These are phyloP conservation scores for Nymphalis io DNA, from an alignment of 1,140 invertebrate species.

Conservation along the genomic window DNA sequence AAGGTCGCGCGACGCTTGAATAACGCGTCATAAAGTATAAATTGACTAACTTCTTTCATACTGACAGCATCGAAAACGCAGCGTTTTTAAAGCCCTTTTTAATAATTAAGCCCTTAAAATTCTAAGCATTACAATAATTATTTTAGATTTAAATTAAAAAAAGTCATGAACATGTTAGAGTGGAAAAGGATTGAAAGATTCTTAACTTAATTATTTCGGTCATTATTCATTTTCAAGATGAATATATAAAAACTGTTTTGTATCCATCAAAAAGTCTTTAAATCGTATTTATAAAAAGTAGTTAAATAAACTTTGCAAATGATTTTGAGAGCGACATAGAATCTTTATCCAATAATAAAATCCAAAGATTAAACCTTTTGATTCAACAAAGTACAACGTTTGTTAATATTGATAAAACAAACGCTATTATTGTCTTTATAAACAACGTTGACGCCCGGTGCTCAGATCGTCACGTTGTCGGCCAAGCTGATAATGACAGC, in stretches of 20 bases:
- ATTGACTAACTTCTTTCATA: slow-evolving; percentile 18
- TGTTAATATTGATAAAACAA: neutral
- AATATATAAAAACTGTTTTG: no score
- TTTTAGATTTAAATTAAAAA: no score
- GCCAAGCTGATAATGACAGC: slow-evolving; percentile 47
- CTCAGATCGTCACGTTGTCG: slow-evolving; percentile 43
- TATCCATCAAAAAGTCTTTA: no score
- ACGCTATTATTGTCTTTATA: neutral
- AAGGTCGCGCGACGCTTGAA: slow-evolving; percentile 39
- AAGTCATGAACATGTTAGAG: no score
- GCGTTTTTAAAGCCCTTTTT: slow-evolving; percentile 23
- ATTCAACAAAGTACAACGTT: neutral
- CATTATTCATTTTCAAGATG: no score
- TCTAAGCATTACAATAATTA: neutral
- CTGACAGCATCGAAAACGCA: slow-evolving; percentile 6
- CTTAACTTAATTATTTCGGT: no score
- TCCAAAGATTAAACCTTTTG: neutral
- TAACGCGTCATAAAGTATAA: slow-evolving; percentile 30
- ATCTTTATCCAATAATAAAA: no score
- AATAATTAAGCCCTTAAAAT: no score
- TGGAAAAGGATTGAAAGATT: no score
- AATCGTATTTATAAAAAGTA: no score
- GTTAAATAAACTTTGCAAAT: no score
- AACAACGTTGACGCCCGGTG: neutral
- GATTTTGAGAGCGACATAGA: no score